Evolutionary conservation across 2,888 invertebrate species (phyloP).

Genomic region (Xanthia togata): DNA sequence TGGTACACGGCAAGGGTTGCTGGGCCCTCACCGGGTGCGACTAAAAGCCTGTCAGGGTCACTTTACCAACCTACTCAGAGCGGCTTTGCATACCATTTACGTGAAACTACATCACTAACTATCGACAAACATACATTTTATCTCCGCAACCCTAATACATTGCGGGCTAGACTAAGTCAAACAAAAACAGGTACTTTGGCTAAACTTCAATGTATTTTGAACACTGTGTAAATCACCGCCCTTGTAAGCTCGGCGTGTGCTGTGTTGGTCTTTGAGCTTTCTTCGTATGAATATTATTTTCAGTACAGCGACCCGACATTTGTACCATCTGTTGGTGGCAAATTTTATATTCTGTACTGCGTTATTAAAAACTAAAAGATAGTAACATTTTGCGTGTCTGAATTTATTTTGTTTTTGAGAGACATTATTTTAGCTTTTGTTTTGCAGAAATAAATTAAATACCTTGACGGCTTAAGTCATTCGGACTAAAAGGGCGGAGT

Average conservation of each 20-base stretch:
- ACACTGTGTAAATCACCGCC: constrained; percentile 28
- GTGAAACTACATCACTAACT: constrained; percentile 58
- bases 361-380: constrained; percentile 58
- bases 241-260: constrained; percentile 4
- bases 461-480: background rate
- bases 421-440: constrained; percentile 1
- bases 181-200: background rate
- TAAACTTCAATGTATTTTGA: constrained; percentile 50
- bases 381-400: constrained; percentile 6
- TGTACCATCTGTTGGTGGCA: constrained; percentile 68
- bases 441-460: background rate
- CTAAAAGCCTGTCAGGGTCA: constrained; percentile 74
- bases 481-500: background rate
- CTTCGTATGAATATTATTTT: constrained; percentile 76
- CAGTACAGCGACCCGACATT: constrained; percentile 69
- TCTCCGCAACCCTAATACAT: constrained; percentile 45
- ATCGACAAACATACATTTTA: constrained; percentile 51
- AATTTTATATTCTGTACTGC: constrained; percentile 56
- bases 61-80: constrained; percentile 66
- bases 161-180: constrained; percentile 32
- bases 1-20: constrained; percentile 41
- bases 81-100: constrained; percentile 62
- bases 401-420: constrained; percentile 8
- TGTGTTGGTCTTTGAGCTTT: constrained; percentile 66
- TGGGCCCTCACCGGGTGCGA: constrained; percentile 61